Base-by-base conservation (phyloP, 2,888 invertebrate genomes). In the Sarcophaga subvicina region DNA sequence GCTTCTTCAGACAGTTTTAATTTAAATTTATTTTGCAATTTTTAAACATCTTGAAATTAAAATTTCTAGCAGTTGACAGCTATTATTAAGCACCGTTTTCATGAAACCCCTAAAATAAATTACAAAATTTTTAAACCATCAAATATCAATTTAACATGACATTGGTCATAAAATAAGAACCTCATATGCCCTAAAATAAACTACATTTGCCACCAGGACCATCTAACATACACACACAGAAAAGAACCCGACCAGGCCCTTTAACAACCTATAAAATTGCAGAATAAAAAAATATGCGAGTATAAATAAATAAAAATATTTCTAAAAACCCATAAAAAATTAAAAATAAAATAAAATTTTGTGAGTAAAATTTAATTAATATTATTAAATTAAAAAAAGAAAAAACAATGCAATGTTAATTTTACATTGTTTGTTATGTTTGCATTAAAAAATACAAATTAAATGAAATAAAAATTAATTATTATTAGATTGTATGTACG, bases 361-460 rank as follows among this genome's bases (percentile, higher is more conserved):
- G 45, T 70, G 25, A 80, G 47, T 45, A 73, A 54, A 66, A 60
- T 37, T 37, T 37, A 37, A 37, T 37, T 37, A 37, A 45, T 45
- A 62, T 17, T 69, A 79, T 27, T 10, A 67, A 71, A 54, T 59
- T 37, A 45, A 22, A 49, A 54, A 67, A 73, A 70, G 49, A 27
- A 25, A 22, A 66, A 80, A 62, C 67, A 80, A 20, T 77, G 47
- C 72, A 83, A 77, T 86, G 62, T 64, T 73, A 73, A 82, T 79
- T 79, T 75, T 72, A 79, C 81, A 82, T 82, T 87, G 81, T 87
- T 85, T 87, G 84, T 85, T 87, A 87, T 79, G 82, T 85, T 85
- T 85, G 80, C 82, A 82, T 78, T 75, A 82, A 47, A 49, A 59
- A 47, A 78, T 75, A 83, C 20, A 63, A 71, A 64, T 54, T 59